Conservation (phyloP, 1,140 invertebrate genomes). For the Anastatus disparis region DNA sequence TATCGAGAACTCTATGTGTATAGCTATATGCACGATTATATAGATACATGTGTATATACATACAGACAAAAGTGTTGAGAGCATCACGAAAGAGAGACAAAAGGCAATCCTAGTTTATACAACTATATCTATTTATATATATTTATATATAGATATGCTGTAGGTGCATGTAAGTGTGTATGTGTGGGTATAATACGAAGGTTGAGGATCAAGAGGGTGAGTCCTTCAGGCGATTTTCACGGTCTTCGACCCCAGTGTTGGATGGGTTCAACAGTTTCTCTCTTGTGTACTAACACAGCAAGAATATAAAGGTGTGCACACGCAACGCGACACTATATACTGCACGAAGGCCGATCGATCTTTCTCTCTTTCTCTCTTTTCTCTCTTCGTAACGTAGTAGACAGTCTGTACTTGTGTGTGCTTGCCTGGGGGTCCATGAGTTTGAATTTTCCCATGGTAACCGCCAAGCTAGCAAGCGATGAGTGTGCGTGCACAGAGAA, state of each 20-base stretch:
- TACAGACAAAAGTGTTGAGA: too few species aligned
- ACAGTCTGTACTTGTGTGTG: background rate
- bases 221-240: conserved; percentile 35
- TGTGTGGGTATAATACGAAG: background rate
- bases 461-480: conserved; percentile 17
- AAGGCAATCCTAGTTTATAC: too few species aligned
- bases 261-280: background rate
- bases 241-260: conserved; percentile 29
- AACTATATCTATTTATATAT: too few species aligned
- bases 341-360: conserved; percentile 13
- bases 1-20: too few species aligned
- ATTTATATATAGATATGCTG: too few species aligned
- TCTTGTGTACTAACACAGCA: too few species aligned
- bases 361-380: conserved; percentile 8
- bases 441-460: conserved; percentile 42
- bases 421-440: conserved; percentile 1
- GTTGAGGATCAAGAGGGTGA: background rate
- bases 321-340: background rate
- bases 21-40: too few species aligned
- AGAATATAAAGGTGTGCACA: too few species aligned
- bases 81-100: too few species aligned
- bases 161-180: background rate
- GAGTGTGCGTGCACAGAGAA: background rate
- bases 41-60: too few species aligned
- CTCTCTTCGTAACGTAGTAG: background rate